A percentile compares a stretch with the other conserved stretches of the same genome.
These are phyloP conservation scores for Botia kubotai DNA, from an alignment of 2,797 vertebrate genomes.

Conservation along the genomic window DNA sequence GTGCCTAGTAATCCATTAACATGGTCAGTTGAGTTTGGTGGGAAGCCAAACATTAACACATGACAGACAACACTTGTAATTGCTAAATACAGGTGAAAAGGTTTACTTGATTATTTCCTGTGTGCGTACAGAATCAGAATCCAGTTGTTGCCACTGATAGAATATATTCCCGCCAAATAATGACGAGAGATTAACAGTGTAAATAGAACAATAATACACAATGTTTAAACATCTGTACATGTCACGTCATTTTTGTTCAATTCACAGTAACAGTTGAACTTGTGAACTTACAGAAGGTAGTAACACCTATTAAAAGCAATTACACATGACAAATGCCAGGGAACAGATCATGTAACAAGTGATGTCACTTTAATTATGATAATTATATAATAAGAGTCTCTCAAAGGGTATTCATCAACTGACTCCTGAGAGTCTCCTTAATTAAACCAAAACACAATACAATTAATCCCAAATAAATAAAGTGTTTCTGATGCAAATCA, in stretches of 20 bases:
- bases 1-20: slow-evolving; percentile 34
- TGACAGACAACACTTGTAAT: slow-evolving; percentile 35
- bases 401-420: not conserved
- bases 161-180: not conserved
- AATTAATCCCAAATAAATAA: not conserved
- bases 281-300: not conserved
- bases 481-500: not conserved
- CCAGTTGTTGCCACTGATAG: no score
- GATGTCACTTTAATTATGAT: not conserved
- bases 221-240: no score
- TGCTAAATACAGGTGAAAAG: slow-evolving; percentile 3
- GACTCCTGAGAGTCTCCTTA: not conserved
- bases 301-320: not conserved
- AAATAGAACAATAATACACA: not conserved
- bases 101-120: slow-evolving; percentile 10
- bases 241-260: not conserved
- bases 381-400: not conserved
- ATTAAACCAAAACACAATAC: not conserved
- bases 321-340: not conserved
- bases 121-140: not conserved
- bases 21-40: slow-evolving; percentile 34
- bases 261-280: not conserved
- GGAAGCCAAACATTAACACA: slow-evolving; percentile 35
- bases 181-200: not conserved
- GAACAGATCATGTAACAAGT: not conserved